These are phyloP conservation scores for Albula glossodonta DNA, from an alignment of 2,113 vertebrate species.

Conservation along the genomic window DNA sequence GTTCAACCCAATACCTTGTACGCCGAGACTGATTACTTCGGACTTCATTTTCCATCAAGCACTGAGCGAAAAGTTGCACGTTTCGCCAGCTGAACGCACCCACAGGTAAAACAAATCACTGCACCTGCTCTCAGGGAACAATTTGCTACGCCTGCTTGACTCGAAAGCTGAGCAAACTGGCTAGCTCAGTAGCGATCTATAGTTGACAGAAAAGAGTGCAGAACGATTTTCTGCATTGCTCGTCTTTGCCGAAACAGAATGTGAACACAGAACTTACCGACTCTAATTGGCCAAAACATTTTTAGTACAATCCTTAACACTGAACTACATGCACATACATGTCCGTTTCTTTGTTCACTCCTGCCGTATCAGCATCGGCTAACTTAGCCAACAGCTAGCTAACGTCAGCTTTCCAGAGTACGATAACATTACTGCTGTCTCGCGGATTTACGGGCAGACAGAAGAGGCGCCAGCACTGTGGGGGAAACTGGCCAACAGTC, in stretches of 20 bases:
- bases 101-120: background rate
- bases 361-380: background rate
- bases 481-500: background rate
- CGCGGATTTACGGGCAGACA: background rate
- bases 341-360: background rate
- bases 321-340: background rate
- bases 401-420: background rate
- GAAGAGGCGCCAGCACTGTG: background rate
- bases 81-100: background rate
- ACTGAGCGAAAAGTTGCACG: background rate
- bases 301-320: background rate
- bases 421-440: background rate
- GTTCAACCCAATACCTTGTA: background rate
- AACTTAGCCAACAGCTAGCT: background rate
- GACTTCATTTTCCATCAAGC: background rate
- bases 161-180: background rate
- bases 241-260: background rate
- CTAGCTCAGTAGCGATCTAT: background rate
- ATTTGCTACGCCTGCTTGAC: background rate
- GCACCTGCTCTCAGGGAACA: background rate
- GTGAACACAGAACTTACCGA: background rate
- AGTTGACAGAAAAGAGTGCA: background rate
- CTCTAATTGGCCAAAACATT: background rate
- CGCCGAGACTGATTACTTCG: background rate
- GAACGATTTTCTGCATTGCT: background rate